phyloP scores from a whole-genome alignment of 2,888 invertebrate genomes.

The Eilema caniola region DNA sequence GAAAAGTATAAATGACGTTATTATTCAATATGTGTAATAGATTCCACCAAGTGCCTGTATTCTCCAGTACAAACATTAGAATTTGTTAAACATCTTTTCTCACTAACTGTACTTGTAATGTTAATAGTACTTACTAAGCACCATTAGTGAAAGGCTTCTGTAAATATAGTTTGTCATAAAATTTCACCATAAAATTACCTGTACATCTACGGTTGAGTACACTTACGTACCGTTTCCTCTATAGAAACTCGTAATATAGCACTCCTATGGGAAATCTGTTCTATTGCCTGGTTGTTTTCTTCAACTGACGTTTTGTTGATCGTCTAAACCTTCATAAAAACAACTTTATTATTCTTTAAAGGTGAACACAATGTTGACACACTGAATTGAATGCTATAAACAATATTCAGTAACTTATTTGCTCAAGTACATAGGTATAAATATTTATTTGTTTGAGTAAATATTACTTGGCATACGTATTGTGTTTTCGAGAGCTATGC shows the following conservation, averaged over 20 bases:
- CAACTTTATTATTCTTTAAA: slow-evolving; percentile 45
- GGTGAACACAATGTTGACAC: slow-evolving; percentile 46
- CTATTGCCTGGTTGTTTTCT: slow-evolving; percentile 80
- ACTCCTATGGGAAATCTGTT: slow-evolving; percentile 78
- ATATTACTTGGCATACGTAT: background rate
- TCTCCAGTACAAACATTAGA: too few relatives aligned
- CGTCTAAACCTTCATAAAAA: slow-evolving; percentile 59
- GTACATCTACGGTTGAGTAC: slow-evolving; percentile 53
- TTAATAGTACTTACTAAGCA: background rate
- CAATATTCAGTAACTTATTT: slow-evolving; percentile 26
- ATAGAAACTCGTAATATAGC: slow-evolving; percentile 76
- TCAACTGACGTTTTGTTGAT: slow-evolving; percentile 70
- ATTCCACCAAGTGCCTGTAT: too few relatives aligned
- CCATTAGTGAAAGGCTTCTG: background rate
- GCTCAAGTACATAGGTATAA: background rate
- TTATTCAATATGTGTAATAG: too few relatives aligned
- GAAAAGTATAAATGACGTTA: too few relatives aligned
- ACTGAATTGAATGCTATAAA: slow-evolving; percentile 37
- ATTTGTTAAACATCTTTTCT: too few relatives aligned
- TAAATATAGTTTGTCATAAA: slow-evolving; percentile 38
- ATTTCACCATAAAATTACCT: slow-evolving; percentile 51
- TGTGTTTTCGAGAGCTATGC: background rate
- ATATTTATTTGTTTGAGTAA: background rate
- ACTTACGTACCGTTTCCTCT: slow-evolving; percentile 61
- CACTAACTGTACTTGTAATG: background rate